Base-by-base conservation (phyloP, 2,888 invertebrate genomes). In the Asteroscopus sphinx region DNA sequence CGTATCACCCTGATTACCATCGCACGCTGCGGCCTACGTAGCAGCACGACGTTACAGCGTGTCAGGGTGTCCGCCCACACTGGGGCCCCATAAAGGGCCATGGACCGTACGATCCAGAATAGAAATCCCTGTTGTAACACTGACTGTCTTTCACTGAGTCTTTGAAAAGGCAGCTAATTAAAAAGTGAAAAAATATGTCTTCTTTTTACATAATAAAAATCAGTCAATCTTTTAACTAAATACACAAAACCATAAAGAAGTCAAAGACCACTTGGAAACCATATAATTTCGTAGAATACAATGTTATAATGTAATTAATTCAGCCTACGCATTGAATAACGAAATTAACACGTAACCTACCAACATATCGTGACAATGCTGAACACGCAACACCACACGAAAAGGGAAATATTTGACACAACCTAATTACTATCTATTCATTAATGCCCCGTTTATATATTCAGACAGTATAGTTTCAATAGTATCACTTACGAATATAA, bases 321-420 rank as follows among this genome's bases (percentile, higher is more conserved):
- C 11, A 9, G 8, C 12, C 9, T 25, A 46, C 17, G n/a, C 8
- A 45, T 45, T 1, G 7, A 21, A 26, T 7, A 35, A 17, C 13
- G 25, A 62, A 53, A 69, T 69, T 40, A 69, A 36, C 54, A 44
- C 46, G 21, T 30, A 64, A 53, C 39, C 33, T 21, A 69, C 8
- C 39, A 33, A 44, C 42, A 47, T 53, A 26, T 36, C 46, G 39
- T 64, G 70, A 42, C 71, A 39, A 26, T 15, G 6, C 0, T 33
- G 9, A 42, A 47, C 71, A 66, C 71, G 71, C 66, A 56, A 70
- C 65, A 3, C 25, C 25, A n/a, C 30, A 33, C 11, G 4, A n/a
- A n/a, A n/a, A 39, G 30, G 41, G 30, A 25, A 35, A 33, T 33
- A 33, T 55, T 48, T 67, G 45, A 67, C 52, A 7, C 21, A 30